These are phyloP conservation scores for Drosophila anomelani DNA, from an alignment of 2,888 invertebrate genomes.

Conservation along the genomic window DNA sequence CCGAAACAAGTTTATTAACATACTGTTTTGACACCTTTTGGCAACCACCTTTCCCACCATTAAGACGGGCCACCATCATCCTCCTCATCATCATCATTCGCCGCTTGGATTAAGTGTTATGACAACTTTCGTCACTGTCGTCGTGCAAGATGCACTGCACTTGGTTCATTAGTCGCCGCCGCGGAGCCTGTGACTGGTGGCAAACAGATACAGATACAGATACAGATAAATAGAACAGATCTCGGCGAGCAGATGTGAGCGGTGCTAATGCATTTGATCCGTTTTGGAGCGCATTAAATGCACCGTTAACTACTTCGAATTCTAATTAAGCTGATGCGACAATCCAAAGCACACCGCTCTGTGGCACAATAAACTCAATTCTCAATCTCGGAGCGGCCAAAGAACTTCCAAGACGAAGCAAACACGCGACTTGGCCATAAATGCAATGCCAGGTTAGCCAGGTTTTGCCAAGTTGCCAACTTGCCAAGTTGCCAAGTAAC, in stretches of 20 bases:
- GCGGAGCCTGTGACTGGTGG: not conserved
- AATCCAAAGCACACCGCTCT: conserved; percentile 69
- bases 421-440: conserved; percentile 79
- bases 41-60: conserved; percentile 10
- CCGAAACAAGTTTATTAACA: conserved; percentile 34
- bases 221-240: conserved; percentile 41
- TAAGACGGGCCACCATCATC: conserved; percentile 5
- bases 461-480: conserved; percentile 22
- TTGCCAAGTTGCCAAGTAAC: conserved; percentile 22
- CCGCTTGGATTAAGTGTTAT: conserved; percentile 25
- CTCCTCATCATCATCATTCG: not conserved
- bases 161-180: conserved; percentile 25
- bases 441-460: conserved; percentile 62
- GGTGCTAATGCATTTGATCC: conserved; percentile 75
- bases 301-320: conserved; percentile 78
- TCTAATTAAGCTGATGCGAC: conserved; percentile 78
- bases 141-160: not conserved
- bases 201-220: conserved; percentile 5
- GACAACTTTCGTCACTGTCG: conserved; percentile 37
- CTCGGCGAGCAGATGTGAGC: conserved; percentile 18
- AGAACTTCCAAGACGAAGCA: conserved; percentile 50
- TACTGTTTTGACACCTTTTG: conserved; percentile 31
- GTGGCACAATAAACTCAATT: conserved; percentile 78
- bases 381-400: conserved; percentile 31
- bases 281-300: conserved; percentile 76